Base-by-base conservation (phyloP, 2,888 invertebrate species). In the Caprella mutica region DNA sequence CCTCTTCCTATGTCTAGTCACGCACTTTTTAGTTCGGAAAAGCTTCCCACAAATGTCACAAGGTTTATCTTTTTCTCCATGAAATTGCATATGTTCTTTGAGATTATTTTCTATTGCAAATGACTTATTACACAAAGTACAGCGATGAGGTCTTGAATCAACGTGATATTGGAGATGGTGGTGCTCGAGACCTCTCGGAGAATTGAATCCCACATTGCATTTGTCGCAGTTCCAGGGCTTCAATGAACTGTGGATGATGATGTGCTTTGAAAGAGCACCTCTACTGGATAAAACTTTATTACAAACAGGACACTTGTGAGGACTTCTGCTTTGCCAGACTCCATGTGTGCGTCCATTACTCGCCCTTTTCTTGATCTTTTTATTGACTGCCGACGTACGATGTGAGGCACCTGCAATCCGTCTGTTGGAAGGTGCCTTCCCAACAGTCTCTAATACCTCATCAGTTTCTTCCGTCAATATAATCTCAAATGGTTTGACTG, bases 211-310 rank as follows among this genome's bases (percentile, higher is more conserved):
- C 6, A 51, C n/a, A 9, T 38, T 46, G 52, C 65, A 65, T 9
- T 38, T 14, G n/a, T 44, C 52, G 46, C 65, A 65, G 17, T 55
- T 51, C 39, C 54, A 65, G 4, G 58, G 60, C 33, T 65, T 65
- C 21, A 56, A 29, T 14, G 26, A 9, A n/a, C 52, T 50, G 50
- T 65, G 65, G 5, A 53, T 48, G 14, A 65, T 51, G 21, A 65
- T n/a, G 39, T 65, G 65, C 39, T 65, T 65, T 40, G 58, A 52
- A 6, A 62, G 39, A 46, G 62, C 62, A 4, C 65, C 65, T n/a
- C 60, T 55, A 14, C 55, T 62, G 26, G 58, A 58, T 17, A 65
- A 39, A n/a, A 60, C 55, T 42, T 65, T 65, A 23, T 54, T 57
- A 44, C 65, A 64, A 6, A 59, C 52, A 5, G 52, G 50, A 26